Evolutionary conservation across 2,888 invertebrate genomes (phyloP).

Genomic region (Odontocerum albicorne): DNA sequence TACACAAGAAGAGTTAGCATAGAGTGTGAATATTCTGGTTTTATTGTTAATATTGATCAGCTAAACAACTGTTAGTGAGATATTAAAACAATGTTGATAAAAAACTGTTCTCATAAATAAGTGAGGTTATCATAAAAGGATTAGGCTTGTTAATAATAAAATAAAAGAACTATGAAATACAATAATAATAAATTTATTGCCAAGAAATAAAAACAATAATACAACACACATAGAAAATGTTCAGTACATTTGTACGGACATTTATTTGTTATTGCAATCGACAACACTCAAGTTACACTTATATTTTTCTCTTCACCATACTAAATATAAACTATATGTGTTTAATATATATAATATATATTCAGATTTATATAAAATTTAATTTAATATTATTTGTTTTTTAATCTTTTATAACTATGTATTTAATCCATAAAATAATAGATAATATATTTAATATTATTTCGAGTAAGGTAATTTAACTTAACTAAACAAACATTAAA

Average conservation of each 20-base stretch:
- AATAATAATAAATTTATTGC: slow-evolving; percentile 36
- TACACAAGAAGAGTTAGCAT: too few species aligned
- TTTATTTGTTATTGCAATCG: slow-evolving; percentile 28
- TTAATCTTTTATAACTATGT: slow-evolving; percentile 19
- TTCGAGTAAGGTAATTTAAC: slow-evolving; percentile 14
- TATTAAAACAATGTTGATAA: not conserved
- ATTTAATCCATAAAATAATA: slow-evolving; percentile 19
- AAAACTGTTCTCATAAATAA: too few species aligned
- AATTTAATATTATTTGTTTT: slow-evolving; percentile 21
- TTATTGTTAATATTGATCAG: not conserved
- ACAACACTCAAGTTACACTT: slow-evolving; percentile 29
- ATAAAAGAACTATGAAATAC: slow-evolving; percentile 23
- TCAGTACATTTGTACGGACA: slow-evolving; percentile 17
- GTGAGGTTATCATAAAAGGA: too few species aligned
- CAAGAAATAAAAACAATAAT: slow-evolving; percentile 35
- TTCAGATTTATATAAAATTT: slow-evolving; percentile 24
- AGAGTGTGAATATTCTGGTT: too few species aligned
- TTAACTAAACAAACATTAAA: slow-evolving; percentile 8
- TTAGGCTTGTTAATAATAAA: slow-evolving; percentile 17
- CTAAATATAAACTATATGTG: slow-evolving; percentile 27
- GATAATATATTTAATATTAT: slow-evolving; percentile 22
- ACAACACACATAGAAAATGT: slow-evolving; percentile 34
- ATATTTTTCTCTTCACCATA: slow-evolving; percentile 31
- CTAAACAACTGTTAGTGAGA: not conserved
- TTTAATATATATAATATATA: slow-evolving; percentile 24